Conservation (phyloP, 2,797 vertebrate species). For the Synaphobranchus kaupii region DNA sequence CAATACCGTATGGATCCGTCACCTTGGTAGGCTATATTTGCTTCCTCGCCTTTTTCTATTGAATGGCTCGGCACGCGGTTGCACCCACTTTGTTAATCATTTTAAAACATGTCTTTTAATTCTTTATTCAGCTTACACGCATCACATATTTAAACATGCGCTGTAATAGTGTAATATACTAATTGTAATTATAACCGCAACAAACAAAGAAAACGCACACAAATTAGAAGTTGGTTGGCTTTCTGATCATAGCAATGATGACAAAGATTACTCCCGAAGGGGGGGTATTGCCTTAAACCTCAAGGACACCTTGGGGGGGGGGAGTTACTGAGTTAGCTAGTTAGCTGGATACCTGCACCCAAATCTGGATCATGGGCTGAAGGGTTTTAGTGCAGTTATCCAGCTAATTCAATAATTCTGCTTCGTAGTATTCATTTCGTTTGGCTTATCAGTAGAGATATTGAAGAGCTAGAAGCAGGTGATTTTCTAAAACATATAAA, state of each 20-base stretch:
- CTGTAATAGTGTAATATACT: not conserved
- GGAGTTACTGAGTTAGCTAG: not conserved
- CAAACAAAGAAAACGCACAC: not conserved
- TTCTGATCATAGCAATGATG: not conserved
- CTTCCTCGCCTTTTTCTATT: not conserved
- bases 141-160: not conserved
- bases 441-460: not conserved
- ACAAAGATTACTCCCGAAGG: not conserved
- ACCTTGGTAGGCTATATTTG: not conserved
- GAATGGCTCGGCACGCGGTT: not conserved
- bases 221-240: not conserved
- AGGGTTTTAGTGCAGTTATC: too few relatives aligned
- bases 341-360: too few relatives aligned
- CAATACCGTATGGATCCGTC: not conserved
- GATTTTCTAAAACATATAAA: not conserved
- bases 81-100: not conserved
- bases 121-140: not conserved
- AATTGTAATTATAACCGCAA: not conserved
- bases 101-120: not conserved
- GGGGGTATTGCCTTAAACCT: not conserved
- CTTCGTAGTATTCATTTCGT: not conserved
- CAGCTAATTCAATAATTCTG: too few relatives aligned
- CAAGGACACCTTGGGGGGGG: not conserved
- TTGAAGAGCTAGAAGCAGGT: not conserved
- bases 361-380: too few relatives aligned